A percentile compares a stretch with the other conserved stretches of the same genome.
These are phyloP conservation scores for Prinia subflava DNA, from an alignment of 2,113 vertebrate species.

Conservation along the genomic window DNA sequence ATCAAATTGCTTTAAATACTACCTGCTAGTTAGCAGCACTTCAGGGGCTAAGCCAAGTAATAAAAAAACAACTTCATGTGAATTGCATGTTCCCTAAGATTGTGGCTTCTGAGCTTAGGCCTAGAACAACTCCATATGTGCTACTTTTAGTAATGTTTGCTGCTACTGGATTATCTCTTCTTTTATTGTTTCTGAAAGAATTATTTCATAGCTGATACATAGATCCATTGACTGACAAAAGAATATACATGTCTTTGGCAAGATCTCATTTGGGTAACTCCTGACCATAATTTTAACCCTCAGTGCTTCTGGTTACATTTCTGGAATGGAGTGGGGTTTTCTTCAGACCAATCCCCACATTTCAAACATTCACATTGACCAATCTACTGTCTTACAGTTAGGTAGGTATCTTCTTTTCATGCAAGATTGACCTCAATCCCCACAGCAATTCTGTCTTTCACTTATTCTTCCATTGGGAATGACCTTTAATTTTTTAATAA, in stretches of 20 bases:
- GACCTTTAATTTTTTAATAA: not conserved
- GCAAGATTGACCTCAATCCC: not conserved
- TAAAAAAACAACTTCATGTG: not conserved
- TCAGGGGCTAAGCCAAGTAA: not conserved
- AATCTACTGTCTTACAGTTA: not conserved
- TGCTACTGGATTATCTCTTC: not conserved
- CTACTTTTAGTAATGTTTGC: not conserved
- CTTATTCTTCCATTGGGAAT: not conserved
- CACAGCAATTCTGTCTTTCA: not conserved
- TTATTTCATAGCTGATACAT: not conserved
- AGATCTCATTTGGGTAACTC: not conserved
- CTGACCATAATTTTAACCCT: not conserved
- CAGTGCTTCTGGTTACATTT: not conserved
- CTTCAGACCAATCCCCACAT: not conserved
- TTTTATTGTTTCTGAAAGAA: not conserved
- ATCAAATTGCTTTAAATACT: not conserved
- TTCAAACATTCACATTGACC: not conserved
- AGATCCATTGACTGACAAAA: not conserved
- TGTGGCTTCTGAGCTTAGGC: not conserved
- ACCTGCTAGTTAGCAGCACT: not conserved
- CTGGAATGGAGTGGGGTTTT: not conserved
- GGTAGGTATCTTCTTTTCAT: not conserved
- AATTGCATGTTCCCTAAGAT: not conserved
- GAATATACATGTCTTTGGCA: not conserved
- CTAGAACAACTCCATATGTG: not conserved